Evolutionary conservation across 2,888 invertebrate species (phyloP).

Genomic region (Serripes groenlandicus): DNA sequence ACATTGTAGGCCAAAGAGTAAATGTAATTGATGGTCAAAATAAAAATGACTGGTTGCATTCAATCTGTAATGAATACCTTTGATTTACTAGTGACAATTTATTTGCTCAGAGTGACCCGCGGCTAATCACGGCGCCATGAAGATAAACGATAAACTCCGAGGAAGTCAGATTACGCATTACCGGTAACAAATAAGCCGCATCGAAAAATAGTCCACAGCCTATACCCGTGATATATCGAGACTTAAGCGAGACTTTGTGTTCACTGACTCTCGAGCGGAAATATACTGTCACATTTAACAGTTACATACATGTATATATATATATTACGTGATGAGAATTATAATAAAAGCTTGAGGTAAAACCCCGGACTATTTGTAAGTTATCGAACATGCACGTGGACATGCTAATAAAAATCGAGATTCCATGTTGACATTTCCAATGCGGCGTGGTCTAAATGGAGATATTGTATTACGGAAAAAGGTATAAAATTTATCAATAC

Average conservation of each 20-base stretch:
- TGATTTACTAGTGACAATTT: too few species aligned
- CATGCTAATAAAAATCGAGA: background rate
- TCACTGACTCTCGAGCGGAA: background rate
- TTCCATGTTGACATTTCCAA: background rate
- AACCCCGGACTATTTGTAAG: too few species aligned
- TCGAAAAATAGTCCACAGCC: background rate
- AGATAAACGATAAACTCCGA: background rate
- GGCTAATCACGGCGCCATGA: too few species aligned
- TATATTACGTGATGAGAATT: background rate
- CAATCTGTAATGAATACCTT: too few species aligned
- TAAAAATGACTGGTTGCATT: too few species aligned
- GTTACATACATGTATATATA: background rate
- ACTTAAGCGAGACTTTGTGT: background rate
- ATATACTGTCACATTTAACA: background rate
- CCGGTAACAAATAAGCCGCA: constrained; percentile 1
- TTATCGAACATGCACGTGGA: too few species aligned
- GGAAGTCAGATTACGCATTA: constrained; percentile 14
- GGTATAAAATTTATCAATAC: constrained; percentile 20
- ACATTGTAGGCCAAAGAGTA: background rate
- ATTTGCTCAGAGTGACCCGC: too few species aligned
- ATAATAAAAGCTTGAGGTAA: background rate
- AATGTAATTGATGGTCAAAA: too few species aligned
- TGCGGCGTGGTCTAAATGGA: background rate
- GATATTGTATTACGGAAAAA: constrained; percentile 22
- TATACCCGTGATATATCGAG: background rate